Conservation (phyloP, 2,797 vertebrate genomes). For the Characodon lateralis region DNA sequence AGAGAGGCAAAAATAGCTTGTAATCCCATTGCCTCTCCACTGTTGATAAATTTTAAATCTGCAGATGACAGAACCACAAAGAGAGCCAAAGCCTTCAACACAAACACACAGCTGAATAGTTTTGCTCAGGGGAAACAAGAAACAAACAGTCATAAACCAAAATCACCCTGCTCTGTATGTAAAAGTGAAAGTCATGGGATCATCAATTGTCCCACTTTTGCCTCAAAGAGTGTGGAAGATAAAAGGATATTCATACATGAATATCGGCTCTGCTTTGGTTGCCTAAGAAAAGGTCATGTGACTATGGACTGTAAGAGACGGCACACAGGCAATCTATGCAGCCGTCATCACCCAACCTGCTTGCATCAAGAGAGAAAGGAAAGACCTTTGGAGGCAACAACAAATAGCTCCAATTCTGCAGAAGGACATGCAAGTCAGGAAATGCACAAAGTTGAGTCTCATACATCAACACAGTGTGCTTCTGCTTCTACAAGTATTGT, state of each 20-base stretch:
- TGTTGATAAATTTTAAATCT: too few species aligned
- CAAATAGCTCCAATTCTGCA: background rate
- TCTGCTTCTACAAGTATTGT: slow-evolving; percentile 22
- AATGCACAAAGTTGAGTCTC: too few species aligned
- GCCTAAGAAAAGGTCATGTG: background rate
- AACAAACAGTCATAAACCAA: background rate
- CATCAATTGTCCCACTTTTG: background rate
- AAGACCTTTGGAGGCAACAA: background rate
- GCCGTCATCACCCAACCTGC: background rate
- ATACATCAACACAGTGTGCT: too few species aligned
- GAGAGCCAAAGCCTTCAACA: background rate
- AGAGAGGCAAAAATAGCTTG: too few species aligned
- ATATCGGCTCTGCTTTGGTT: background rate
- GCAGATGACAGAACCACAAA: background rate
- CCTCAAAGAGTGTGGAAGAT: background rate
- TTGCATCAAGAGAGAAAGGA: background rate
- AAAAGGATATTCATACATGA: background rate
- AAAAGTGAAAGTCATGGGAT: background rate
- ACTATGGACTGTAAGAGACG: slow-evolving; percentile 3
- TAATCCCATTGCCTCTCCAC: too few species aligned
- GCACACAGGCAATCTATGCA: background rate
- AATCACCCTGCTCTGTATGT: background rate
- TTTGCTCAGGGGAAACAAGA: background rate
- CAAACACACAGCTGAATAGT: background rate
- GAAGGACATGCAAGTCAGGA: too few species aligned